These are phyloP conservation scores for Chelonoidis abingdonii DNA, from an alignment of 2,113 vertebrate genomes.

Conservation along the genomic window DNA sequence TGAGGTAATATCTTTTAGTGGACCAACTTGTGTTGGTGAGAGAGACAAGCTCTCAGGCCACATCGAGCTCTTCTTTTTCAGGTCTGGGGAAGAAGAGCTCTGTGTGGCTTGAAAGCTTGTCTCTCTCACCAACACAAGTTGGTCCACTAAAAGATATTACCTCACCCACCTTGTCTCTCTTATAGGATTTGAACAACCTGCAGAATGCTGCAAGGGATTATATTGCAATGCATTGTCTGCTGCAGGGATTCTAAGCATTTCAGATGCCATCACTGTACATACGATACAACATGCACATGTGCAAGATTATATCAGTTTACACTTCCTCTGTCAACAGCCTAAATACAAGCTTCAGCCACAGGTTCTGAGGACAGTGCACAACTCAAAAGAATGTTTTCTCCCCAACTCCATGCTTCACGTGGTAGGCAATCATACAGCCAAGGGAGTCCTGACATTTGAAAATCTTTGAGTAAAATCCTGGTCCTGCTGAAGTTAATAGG, in stretches of 20 bases:
- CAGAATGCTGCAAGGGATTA: not conserved
- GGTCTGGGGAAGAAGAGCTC: no score
- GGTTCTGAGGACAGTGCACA: not conserved
- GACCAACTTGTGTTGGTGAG: no score
- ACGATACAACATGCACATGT: not conserved
- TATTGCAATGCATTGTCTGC: not conserved
- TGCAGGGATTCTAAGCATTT: not conserved
- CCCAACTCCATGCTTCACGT: not conserved
- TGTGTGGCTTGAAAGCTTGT: no score
- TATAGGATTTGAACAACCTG: not conserved
- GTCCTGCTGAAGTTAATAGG: not conserved
- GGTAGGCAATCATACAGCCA: no score
- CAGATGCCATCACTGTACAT: not conserved
- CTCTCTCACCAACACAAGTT: no score
- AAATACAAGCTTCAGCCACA: not conserved
- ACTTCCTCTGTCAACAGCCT: not conserved
- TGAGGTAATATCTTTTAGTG: no score
- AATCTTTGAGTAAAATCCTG: not conserved
- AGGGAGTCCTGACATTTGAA: not conserved
- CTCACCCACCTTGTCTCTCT: no score
- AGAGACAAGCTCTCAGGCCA: no score
- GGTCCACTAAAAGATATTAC: no score
- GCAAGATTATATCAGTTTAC: not conserved
- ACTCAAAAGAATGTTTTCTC: not conserved
- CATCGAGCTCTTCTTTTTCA: no score